phyloP scores from a whole-genome alignment of 2,113 vertebrate genomes.

The Hystrix brachyura region DNA sequence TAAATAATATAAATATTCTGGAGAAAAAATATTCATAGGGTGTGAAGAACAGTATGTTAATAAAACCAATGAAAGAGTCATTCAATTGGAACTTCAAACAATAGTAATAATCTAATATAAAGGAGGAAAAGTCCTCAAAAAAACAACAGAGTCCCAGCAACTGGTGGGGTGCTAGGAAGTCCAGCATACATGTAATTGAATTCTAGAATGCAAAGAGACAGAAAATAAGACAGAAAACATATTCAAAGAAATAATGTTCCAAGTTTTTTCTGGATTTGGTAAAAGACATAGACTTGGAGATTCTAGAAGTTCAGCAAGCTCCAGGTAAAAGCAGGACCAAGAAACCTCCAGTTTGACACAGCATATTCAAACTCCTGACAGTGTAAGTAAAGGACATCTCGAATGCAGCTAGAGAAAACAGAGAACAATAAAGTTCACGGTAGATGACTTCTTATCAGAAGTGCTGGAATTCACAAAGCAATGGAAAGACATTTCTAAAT shows the following conservation, averaged over 20 bases:
- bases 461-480: background rate
- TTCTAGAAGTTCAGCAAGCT: background rate
- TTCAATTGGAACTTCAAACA: background rate
- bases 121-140: background rate
- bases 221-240: background rate
- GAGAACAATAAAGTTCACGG: background rate
- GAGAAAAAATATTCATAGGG: background rate
- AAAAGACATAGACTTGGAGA: background rate
- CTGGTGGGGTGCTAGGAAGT: background rate
- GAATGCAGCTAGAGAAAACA: background rate
- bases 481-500: background rate
- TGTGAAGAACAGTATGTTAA: background rate
- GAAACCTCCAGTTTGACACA: background rate
- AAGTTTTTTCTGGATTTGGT: background rate
- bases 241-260: background rate
- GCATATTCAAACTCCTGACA: background rate
- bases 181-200: background rate
- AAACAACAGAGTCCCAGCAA: background rate
- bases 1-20: background rate
- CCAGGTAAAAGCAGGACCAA: background rate
- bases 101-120: background rate
- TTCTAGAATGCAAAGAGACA: background rate
- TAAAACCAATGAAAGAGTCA: background rate
- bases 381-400: background rate
- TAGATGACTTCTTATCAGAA: background rate